phyloP scores from a whole-genome alignment of 2,113 vertebrate species.

The rat (Rattus norvegicus) region DNA sequence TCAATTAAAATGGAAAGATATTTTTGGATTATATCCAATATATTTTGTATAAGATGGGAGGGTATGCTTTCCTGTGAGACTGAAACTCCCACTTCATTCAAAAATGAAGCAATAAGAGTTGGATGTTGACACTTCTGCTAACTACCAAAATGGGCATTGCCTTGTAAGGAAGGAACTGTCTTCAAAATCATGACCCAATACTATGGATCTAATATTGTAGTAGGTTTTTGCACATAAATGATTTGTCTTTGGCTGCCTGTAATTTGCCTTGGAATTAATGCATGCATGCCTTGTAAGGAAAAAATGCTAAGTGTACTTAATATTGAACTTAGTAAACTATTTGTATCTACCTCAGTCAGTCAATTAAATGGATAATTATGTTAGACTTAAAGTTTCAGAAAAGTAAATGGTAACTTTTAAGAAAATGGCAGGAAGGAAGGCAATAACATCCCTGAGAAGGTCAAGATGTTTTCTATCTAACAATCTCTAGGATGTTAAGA shows the following conservation, averaged over 20 bases:
- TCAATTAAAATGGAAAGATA: neutral
- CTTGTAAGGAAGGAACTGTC: neutral
- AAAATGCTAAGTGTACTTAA: neutral
- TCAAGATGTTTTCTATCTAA: slow-evolving; percentile 19
- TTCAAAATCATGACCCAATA: neutral
- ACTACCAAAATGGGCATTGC: neutral
- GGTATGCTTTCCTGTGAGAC: neutral
- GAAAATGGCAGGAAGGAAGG: neutral
- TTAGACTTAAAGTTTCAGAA: neutral
- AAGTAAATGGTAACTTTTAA: neutral
- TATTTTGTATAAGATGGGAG: neutral
- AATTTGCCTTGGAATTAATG: neutral
- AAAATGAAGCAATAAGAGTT: neutral
- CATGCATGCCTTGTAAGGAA: neutral
- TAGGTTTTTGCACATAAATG: neutral
- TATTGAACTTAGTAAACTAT: neutral
- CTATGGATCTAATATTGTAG: neutral
- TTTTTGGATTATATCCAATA: neutral
- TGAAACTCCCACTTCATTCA: neutral
- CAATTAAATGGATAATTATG: neutral
- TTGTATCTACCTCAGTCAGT: neutral
- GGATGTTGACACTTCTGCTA: neutral
- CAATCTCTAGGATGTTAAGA: neutral
- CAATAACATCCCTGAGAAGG: neutral
- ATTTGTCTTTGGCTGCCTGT: neutral